These are phyloP conservation scores for Salpingus planirostris DNA, from an alignment of 2,888 invertebrate genomes.

Conservation along the genomic window DNA sequence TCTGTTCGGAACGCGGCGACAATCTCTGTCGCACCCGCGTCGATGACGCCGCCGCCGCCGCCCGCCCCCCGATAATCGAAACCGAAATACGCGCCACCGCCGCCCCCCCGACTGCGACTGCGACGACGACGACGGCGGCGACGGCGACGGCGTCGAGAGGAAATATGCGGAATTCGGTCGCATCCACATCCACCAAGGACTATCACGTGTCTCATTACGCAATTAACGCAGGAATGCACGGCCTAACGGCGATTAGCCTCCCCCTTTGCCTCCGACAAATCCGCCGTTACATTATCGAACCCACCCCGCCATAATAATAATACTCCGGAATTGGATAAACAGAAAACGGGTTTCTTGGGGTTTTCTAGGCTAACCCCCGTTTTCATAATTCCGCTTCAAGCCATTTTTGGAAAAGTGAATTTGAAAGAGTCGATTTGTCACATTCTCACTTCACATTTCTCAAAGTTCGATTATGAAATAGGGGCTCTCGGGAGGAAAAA, in stretches of 20 bases:
- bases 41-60: neutral
- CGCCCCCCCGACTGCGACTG: too few species aligned
- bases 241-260: neutral
- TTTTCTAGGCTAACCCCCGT: neutral
- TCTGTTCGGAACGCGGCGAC: conserved; percentile 16
- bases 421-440: too few species aligned
- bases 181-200: conserved; percentile 7
- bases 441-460: too few species aligned
- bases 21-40: conserved; percentile 14
- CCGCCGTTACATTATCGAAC: too few species aligned
- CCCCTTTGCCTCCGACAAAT: too few species aligned
- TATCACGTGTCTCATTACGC: conserved; percentile 16
- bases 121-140: too few species aligned
- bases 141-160: conserved; percentile 8
- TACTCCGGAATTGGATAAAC: neutral
- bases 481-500: too few species aligned
- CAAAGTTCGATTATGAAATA: too few species aligned
- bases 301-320: neutral
- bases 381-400: too few species aligned
- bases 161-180: conserved; percentile 12
- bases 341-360: neutral
- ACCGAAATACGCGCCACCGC: conserved; percentile 10
- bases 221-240: conserved; percentile 13
- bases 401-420: too few species aligned
- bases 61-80: conserved; percentile 10